Evolutionary conservation across 2,888 invertebrate genomes (phyloP).

Genomic region (Leistus spinibarbis): DNA sequence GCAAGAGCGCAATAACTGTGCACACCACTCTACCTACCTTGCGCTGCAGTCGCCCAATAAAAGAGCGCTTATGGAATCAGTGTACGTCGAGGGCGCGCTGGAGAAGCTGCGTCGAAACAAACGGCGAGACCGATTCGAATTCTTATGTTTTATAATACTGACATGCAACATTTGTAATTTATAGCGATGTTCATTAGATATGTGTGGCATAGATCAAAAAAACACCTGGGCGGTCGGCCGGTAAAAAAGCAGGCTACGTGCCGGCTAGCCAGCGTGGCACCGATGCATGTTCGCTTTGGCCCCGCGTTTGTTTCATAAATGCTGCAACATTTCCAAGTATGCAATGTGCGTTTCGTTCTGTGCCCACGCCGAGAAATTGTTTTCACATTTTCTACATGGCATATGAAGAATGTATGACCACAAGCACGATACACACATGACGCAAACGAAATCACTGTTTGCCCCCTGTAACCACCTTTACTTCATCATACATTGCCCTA

Average conservation of each 20-base stretch:
- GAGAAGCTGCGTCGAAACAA: conserved; percentile 1
- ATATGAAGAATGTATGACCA: conserved; percentile 11
- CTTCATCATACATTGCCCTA: too few species aligned
- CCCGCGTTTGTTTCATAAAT: conserved; percentile 21
- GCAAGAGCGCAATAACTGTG: conserved; percentile 48
- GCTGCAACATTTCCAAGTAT: conserved; percentile 34
- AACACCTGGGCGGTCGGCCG: conserved; percentile 15
- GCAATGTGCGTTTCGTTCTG: conserved; percentile 21
- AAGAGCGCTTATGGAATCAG: neutral
- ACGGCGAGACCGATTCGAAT: conserved; percentile 22
- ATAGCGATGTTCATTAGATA: conserved; percentile 38
- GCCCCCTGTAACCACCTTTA: neutral
- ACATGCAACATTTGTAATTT: conserved; percentile 35
- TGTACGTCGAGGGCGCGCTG: neutral
- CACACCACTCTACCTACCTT: conserved; percentile 8
- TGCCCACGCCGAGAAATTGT: conserved; percentile 27
- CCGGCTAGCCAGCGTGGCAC: conserved; percentile 28
- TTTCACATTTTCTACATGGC: conserved; percentile 31
- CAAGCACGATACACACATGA: neutral
- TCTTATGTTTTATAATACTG: conserved; percentile 37
- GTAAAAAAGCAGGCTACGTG: conserved; percentile 16
- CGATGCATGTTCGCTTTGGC: neutral
- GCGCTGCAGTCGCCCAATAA: conserved; percentile 9
- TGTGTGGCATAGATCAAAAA: conserved; percentile 27
- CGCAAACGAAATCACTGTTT: neutral